A percentile compares a stretch with the other conserved stretches of the same genome.
These are phyloP conservation scores for Ophion ellenae DNA, from an alignment of 2,888 invertebrate species.

Conservation along the genomic window DNA sequence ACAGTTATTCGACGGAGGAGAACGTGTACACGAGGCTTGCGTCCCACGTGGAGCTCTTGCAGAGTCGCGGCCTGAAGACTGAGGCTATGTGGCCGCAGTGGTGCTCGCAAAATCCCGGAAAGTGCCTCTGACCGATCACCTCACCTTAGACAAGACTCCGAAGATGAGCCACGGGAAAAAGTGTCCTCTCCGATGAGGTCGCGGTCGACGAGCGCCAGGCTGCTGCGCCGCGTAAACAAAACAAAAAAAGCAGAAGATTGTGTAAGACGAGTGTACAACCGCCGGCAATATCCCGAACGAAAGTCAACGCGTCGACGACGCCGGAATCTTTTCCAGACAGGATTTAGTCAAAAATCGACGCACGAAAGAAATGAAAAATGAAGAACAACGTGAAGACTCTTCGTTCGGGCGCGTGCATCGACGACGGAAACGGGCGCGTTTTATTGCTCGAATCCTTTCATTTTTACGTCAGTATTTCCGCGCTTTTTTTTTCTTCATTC, in stretches of 20 bases:
- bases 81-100: conserved; percentile 91
- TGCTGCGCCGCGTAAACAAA: background rate
- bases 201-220: conserved; percentile 1
- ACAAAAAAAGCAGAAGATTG: background rate
- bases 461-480: background rate
- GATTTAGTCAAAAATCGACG: conserved; percentile 47
- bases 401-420: conserved; percentile 14
- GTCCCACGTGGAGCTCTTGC: conserved; percentile 88
- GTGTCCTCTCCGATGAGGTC: background rate
- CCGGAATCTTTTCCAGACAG: conserved; percentile 44
- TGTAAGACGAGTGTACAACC: conserved; percentile 16
- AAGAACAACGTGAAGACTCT: background rate
- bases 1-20: conserved; percentile 84
- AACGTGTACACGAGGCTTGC: conserved; percentile 89
- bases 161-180: background rate
- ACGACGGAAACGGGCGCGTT: conserved; percentile 8
- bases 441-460: background rate
- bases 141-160: conserved; percentile 61
- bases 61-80: conserved; percentile 87
- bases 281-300: conserved; percentile 46
- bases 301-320: background rate
- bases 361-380: background rate
- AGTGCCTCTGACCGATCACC: conserved; percentile 86
- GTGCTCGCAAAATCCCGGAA: conserved; percentile 91
- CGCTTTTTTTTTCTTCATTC: background rate